Evolutionary conservation across 1,140 invertebrate species (phyloP).

Genomic region (Panagrolaimus sp.): DNA sequence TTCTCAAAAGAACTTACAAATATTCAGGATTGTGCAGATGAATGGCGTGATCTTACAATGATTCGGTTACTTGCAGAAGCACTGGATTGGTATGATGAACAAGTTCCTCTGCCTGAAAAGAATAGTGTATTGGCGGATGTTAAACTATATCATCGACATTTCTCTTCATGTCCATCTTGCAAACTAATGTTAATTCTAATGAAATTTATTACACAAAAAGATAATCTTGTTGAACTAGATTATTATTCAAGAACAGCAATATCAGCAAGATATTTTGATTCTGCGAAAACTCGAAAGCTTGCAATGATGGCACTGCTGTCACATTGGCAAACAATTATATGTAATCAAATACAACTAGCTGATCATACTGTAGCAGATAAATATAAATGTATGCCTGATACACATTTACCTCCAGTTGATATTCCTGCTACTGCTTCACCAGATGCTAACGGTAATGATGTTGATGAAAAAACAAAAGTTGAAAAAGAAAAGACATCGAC

Average conservation of each 20-base stretch:
- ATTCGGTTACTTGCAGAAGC: conserved; percentile 47
- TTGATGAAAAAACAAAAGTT: conserved; percentile 7
- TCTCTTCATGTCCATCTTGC: conserved; percentile 48
- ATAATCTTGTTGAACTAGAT: conserved; percentile 2
- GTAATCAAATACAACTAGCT: conserved; percentile 34
- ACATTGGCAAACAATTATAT: conserved; percentile 54
- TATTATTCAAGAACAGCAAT: conserved; percentile 22
- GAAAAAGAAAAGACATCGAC: neutral
- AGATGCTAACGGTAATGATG: too few species aligned
- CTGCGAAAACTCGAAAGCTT: conserved; percentile 31
- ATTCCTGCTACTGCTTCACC: neutral
- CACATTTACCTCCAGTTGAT: neutral
- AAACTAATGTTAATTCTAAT: conserved; percentile 38
- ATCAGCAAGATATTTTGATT: conserved; percentile 19
- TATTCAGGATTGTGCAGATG: conserved; percentile 9
- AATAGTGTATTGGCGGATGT: conserved; percentile 20
- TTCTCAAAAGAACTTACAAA: conserved; percentile 20
- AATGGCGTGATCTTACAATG: conserved; percentile 41
- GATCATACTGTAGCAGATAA: conserved; percentile 34
- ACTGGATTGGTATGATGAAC: conserved; percentile 40
- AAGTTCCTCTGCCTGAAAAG: conserved; percentile 15
- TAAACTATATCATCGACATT: conserved; percentile 24
- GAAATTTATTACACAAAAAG: conserved; percentile 23
- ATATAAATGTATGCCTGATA: conserved; percentile 21
- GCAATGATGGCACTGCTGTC: conserved; percentile 48